phyloP scores from a whole-genome alignment of 1,140 invertebrate species.

The Leptinotarsa lineolata region DNA sequence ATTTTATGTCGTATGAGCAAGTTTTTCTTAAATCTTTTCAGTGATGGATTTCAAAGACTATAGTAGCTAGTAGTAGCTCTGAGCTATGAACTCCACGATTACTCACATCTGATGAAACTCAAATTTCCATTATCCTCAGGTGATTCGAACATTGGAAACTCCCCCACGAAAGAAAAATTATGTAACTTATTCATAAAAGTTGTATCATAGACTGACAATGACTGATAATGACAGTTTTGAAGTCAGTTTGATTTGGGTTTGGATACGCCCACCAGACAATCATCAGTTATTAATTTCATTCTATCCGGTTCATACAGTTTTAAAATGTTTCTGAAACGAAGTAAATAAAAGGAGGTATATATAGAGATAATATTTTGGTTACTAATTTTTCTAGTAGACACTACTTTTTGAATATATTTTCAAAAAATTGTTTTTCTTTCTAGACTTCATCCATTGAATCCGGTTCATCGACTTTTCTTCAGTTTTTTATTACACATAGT shows the following conservation, averaged over 20 bases:
- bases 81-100: background rate
- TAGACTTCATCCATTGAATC: too few relatives aligned
- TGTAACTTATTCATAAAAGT: slow-evolving; percentile 26
- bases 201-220: background rate
- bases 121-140: slow-evolving; percentile 2
- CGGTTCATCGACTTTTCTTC: too few relatives aligned
- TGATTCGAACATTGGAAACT: slow-evolving; percentile 27
- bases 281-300: background rate
- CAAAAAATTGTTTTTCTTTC: too few relatives aligned
- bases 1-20: background rate
- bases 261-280: background rate
- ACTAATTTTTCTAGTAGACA: too few relatives aligned
- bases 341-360: background rate
- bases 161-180: slow-evolving; percentile 29
- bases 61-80: background rate
- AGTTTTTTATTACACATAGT: too few relatives aligned
- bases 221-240: background rate
- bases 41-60: background rate
- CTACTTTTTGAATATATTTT: too few relatives aligned
- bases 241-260: too few relatives aligned
- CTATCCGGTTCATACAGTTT: background rate
- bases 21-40: background rate
- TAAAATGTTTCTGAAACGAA: background rate
- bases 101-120: slow-evolving; percentile 10
- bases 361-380: too few relatives aligned